Evolutionary conservation across 2,113 vertebrate genomes (phyloP), one percentile per base, ranked within the genome.

Genomic region (Rafetus swinhoei): DNA sequence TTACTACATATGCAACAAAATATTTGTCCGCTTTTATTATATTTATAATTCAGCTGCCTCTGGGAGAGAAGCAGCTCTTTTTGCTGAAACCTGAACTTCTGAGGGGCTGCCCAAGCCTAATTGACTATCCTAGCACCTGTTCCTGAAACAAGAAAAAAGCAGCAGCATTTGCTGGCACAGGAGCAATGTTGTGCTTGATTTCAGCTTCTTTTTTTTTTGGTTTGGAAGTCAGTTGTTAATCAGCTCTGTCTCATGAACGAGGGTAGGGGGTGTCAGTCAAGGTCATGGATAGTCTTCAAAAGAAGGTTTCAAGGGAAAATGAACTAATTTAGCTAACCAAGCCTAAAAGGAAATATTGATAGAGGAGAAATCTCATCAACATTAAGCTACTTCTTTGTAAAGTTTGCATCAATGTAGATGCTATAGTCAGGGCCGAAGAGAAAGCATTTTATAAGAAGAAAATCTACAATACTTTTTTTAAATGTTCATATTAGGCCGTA

Each of bases 221-320:
- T 45, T 45, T 45, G 45, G 82, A 97, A 93, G 65, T n/a, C 6
- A 69, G 65, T 65, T 85, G 15, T 92, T 91, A 90, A 77, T 72
- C 65, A 93, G 79, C 59, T 76, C 56, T 89, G 81, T 45, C 27
- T 86, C 79, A 91, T 32, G n/a, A 82, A 62, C 56, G 39, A 27
- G 27, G 8, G 4, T 45, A 82, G 35, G 7, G 2, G 2, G 10
- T 60, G 89, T 89, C 87, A 94, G 39, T 8, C 62, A 87, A 87
- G 90, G 96, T 94, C 89, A 96, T 1, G 89, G 81, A 24, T 59
- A 94, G 24, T 52, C 86, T 88, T 94, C 72, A 87, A 25, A 85
- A 35, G 9, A 80, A 94, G 56, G 56, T 29, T 95, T 87, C 82
- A 90, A 90, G 79, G 54, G 85, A 87, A 29, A 87, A 45, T 27